Base-by-base conservation (phyloP, 2,797 vertebrate species). In the Denticeps clupeoides region DNA sequence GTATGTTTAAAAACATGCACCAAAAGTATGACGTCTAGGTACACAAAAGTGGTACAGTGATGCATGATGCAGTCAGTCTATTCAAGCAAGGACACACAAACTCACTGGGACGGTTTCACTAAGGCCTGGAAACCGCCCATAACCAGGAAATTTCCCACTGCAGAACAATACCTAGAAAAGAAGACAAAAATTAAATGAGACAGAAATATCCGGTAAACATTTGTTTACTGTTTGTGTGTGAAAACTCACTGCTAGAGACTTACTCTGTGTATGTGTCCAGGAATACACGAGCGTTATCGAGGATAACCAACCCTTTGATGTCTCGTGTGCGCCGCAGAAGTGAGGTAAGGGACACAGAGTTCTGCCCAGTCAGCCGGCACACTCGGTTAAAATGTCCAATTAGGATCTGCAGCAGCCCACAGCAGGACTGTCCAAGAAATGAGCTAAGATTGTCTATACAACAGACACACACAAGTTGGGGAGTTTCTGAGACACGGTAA, bases 331-430 rank as follows among this genome's bases (percentile, higher is more conserved):
- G 84, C 1, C 82, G 87, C 68, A 99, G 82, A 73, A 89, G 91
- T 53, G 76, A 79, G 26, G 85, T 91, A 59, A 98, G 74, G 46
- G 89, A 89, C 70, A 86, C 71, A 12, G 86, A 84, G 46, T 97
- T 91, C 71, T 93, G 94, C 49, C 94, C 94, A 0, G 88, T 91
- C 31, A 99, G 79, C 70, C 91, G 92, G 67, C 89, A 91, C 29
- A 97, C 64, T 48, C 84, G 82, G 71, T 86, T 82, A 71, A 93
- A 93, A 2, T 79, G 79, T 31, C 82, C 82, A 4, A 82, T 88
- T 56, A 91, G 72, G 25, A 80, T 80, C 69, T 93, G 91, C 58
- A 96, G 70, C 35, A 95, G 81, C 24, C 82, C 86, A 9, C 87
- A 58, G 50, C 73, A 55, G 28, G 66, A 69, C 5, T 44, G 60